Percentiles rank a stretch among this genome's conserved stretches.
Conservation (phyloP, 2,888 invertebrate species). For the Diaperis boleti region DNA sequence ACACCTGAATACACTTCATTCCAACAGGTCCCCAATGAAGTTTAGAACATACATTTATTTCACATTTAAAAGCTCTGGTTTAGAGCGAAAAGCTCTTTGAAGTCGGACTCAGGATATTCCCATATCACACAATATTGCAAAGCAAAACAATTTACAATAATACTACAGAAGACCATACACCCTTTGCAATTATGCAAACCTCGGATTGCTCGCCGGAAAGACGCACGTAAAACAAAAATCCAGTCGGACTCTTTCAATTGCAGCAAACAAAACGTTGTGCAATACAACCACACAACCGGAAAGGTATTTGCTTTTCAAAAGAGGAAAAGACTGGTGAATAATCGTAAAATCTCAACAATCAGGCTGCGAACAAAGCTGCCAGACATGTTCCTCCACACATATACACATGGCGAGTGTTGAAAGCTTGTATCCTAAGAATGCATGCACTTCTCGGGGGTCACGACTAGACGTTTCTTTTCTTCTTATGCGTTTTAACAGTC, state of each 20-base stretch:
- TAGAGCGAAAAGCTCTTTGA: too few relatives aligned
- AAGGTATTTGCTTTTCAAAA: slow-evolving; percentile 23
- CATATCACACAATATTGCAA: too few relatives aligned
- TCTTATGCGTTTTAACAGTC: slow-evolving; percentile 38
- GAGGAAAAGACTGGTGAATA: slow-evolving; percentile 21
- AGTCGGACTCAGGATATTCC: too few relatives aligned
- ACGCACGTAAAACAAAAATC: neutral
- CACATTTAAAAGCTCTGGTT: too few relatives aligned
- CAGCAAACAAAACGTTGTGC: slow-evolving; percentile 13
- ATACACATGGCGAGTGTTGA: slow-evolving; percentile 34
- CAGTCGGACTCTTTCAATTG: slow-evolving; percentile 15
- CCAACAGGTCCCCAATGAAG: too few relatives aligned
- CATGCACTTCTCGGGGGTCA: slow-evolving; percentile 34
- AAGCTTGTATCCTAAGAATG: slow-evolving; percentile 28
- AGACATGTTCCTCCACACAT: slow-evolving; percentile 31
- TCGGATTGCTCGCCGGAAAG: neutral
- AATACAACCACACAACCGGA: slow-evolving; percentile 17
- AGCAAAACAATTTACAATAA: too few relatives aligned
- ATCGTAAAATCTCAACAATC: slow-evolving; percentile 32
- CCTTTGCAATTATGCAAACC: slow-evolving; percentile 12
- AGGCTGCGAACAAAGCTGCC: slow-evolving; percentile 32
- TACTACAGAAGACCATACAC: slow-evolving; percentile 1
- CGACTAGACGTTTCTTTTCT: slow-evolving; percentile 36
- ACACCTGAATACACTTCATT: too few relatives aligned
- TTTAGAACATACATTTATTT: too few relatives aligned